These are phyloP conservation scores for Huso huso DNA, from an alignment of 2,797 vertebrate genomes.

Conservation along the genomic window DNA sequence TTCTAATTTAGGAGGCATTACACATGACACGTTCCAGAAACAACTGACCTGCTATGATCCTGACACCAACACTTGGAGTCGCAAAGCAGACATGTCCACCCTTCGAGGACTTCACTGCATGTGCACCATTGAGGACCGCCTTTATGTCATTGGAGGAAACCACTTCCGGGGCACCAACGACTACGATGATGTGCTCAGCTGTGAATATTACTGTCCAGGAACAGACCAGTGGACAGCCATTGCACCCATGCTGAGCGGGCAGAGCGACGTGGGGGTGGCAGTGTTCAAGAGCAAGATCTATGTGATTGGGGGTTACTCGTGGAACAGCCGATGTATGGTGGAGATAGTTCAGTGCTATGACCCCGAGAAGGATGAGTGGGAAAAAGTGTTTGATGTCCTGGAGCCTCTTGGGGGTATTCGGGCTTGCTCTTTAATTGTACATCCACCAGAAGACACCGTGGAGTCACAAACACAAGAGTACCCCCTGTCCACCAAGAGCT, in stretches of 20 bases:
- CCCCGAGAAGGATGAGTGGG: conserved; percentile 57
- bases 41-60: conserved; percentile 65
- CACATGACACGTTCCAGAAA: conserved; percentile 69
- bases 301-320: conserved; percentile 72
- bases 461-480: conserved; percentile 58
- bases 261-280: conserved; percentile 67
- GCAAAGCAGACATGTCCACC: conserved; percentile 60
- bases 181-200: conserved; percentile 67
- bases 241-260: conserved; percentile 62
- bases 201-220: conserved; percentile 62
- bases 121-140: conserved; percentile 61
- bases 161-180: conserved; percentile 66
- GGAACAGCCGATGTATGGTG: conserved; percentile 75
- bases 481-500: conserved; percentile 50
- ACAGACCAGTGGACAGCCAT: conserved; percentile 65
- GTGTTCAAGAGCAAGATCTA: conserved; percentile 61
- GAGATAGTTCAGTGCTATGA: conserved; percentile 70
- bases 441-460: conserved; percentile 52
- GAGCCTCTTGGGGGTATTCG: conserved; percentile 72
- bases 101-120: conserved; percentile 73
- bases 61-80: conserved; percentile 45
- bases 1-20: conserved; percentile 60
- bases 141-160: conserved; percentile 73
- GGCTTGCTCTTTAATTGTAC: conserved; percentile 68
- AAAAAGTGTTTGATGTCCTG: conserved; percentile 61